These are phyloP conservation scores for Bagarius yarrelli DNA, from an alignment of 2,113 vertebrate species.

Conservation along the genomic window DNA sequence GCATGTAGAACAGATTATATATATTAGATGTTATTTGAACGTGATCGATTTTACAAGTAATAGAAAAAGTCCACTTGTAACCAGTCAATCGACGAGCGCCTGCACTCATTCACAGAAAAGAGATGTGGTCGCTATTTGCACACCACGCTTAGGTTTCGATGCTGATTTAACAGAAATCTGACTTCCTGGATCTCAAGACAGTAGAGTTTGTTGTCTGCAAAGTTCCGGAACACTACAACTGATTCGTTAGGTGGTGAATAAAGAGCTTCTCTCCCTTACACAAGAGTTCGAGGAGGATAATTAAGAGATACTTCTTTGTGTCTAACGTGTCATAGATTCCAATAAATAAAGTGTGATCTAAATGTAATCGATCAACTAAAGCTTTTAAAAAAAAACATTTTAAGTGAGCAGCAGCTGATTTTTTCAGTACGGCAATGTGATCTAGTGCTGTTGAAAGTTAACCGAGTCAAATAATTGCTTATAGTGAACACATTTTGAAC, in stretches of 20 bases:
- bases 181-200: background rate
- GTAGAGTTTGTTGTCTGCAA: background rate
- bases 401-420: slow-evolving; percentile 41
- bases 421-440: slow-evolving; percentile 16
- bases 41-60: background rate
- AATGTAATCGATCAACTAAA: background rate
- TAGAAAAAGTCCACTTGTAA: slow-evolving; percentile 9
- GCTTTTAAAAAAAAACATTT: background rate
- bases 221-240: slow-evolving; percentile 40
- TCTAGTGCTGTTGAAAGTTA: slow-evolving; percentile 17
- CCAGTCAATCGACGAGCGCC: slow-evolving; percentile 38
- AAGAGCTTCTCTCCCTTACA: slow-evolving; percentile 16
- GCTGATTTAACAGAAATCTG: background rate
- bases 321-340: background rate
- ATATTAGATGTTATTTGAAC: slow-evolving; percentile 16
- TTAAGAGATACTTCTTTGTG: background rate
- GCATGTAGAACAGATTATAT: background rate
- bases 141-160: background rate
- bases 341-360: background rate
- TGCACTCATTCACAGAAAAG: slow-evolving; percentile 38
- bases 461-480: background rate
- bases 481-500: slow-evolving; percentile 42
- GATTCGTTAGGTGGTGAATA: slow-evolving; percentile 43
- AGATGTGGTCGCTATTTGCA: background rate
- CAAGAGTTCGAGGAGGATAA: background rate